Evolutionary conservation across 2,797 vertebrate genomes (phyloP).

Genomic region (Galagoides demidoff): DNA sequence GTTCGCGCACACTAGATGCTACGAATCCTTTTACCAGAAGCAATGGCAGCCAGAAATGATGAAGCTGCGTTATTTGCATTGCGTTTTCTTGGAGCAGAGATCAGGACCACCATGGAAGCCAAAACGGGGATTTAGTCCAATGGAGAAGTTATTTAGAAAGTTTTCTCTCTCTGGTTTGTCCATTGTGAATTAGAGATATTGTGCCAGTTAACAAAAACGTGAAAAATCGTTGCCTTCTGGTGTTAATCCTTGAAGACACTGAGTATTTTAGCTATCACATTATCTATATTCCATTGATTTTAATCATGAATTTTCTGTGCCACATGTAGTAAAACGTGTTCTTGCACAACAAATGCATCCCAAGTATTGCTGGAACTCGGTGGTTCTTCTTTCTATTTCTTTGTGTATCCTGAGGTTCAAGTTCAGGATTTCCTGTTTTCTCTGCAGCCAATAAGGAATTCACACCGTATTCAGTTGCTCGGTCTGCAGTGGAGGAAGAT

Average conservation of each 20-base stretch:
- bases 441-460: background rate
- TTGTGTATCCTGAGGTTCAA: background rate
- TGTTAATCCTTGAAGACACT: conserved; percentile 21
- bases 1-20: background rate
- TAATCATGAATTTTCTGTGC: conserved; percentile 20
- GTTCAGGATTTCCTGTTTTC: background rate
- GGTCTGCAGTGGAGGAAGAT: background rate
- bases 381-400: background rate
- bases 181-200: background rate
- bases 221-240: background rate
- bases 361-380: background rate
- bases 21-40: background rate
- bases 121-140: background rate
- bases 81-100: background rate
- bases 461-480: background rate
- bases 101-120: background rate
- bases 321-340: background rate
- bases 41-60: background rate
- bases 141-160: background rate
- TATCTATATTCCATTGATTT: conserved; percentile 47
- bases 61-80: background rate
- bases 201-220: background rate
- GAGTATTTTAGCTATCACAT: background rate
- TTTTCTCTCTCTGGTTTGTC: background rate
- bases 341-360: background rate